Conservation (phyloP, 2,888 invertebrate species). For the Myathropa florea region DNA sequence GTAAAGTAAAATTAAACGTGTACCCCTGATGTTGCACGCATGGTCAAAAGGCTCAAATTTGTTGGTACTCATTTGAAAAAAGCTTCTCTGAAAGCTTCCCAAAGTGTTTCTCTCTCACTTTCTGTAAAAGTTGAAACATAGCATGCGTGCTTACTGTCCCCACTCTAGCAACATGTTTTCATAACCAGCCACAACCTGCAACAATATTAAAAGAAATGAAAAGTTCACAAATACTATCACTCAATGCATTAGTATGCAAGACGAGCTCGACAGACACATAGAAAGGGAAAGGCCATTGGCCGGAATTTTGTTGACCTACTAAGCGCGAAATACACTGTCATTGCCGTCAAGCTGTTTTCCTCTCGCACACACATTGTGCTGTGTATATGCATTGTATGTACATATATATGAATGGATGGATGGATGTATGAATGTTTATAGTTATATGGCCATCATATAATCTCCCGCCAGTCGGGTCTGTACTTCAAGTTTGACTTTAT, state of each 20-base stretch:
- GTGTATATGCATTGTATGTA: slow-evolving; percentile 36
- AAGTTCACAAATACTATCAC: slow-evolving; percentile 44
- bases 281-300: slow-evolving; percentile 81
- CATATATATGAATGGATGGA: background rate
- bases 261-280: slow-evolving; percentile 76
- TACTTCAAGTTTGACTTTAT: slow-evolving; percentile 29
- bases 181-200: slow-evolving; percentile 10
- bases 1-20: background rate
- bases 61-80: background rate
- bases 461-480: slow-evolving; percentile 15
- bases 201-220: slow-evolving; percentile 61
- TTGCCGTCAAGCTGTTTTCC: slow-evolving; percentile 77
- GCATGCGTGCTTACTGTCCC: background rate
- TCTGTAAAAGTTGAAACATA: slow-evolving; percentile 23
- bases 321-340: slow-evolving; percentile 78
- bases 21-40: background rate
- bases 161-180: slow-evolving; percentile 1
- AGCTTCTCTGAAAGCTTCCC: background rate
- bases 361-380: slow-evolving; percentile 32
- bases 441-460: background rate
- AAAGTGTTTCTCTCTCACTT: background rate
- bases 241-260: slow-evolving; percentile 48
- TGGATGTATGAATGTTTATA: background rate
- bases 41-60: background rate
- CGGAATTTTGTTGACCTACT: slow-evolving; percentile 82